Evolutionary conservation across 2,888 invertebrate genomes (phyloP).

Genomic region (Melanostoma mellinum): DNA sequence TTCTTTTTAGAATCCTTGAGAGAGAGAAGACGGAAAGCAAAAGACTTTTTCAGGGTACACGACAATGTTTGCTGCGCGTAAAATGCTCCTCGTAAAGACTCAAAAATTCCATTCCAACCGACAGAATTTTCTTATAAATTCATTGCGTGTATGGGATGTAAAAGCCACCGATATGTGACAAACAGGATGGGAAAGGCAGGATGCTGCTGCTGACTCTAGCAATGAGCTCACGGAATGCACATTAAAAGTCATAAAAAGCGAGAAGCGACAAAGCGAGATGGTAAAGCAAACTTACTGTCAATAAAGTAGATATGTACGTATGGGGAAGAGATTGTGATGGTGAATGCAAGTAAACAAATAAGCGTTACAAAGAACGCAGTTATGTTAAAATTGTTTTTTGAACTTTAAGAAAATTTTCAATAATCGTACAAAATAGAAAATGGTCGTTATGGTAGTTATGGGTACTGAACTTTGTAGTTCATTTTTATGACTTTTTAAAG

Average conservation of each 20-base stretch:
- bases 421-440: no score
- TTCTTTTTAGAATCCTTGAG: constrained; percentile 36
- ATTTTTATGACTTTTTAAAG: no score
- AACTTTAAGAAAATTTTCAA: background rate
- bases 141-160: constrained; percentile 28
- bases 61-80: constrained; percentile 61
- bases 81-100: constrained; percentile 46
- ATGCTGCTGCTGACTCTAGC: constrained; percentile 44
- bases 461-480: no score
- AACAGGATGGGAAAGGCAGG: constrained; percentile 41
- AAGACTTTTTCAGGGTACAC: constrained; percentile 11
- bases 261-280: constrained; percentile 54
- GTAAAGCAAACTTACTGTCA: constrained; percentile 65
- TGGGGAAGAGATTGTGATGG: constrained; percentile 4
- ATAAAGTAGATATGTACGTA: constrained; percentile 41
- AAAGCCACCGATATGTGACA: constrained; percentile 46
- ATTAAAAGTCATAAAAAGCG: constrained; percentile 68
- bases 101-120: constrained; percentile 60
- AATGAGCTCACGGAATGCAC: constrained; percentile 71
- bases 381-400: constrained; percentile 16
- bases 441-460: no score
- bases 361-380: constrained; percentile 36
- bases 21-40: background rate
- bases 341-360: constrained; percentile 40
- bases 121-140: constrained; percentile 52